Percentiles rank a stretch among this genome's conserved stretches.
These are phyloP conservation scores for Drosophila melanogaster DNA, from an alignment of 1,140 invertebrate genomes.

Conservation along the genomic window DNA sequence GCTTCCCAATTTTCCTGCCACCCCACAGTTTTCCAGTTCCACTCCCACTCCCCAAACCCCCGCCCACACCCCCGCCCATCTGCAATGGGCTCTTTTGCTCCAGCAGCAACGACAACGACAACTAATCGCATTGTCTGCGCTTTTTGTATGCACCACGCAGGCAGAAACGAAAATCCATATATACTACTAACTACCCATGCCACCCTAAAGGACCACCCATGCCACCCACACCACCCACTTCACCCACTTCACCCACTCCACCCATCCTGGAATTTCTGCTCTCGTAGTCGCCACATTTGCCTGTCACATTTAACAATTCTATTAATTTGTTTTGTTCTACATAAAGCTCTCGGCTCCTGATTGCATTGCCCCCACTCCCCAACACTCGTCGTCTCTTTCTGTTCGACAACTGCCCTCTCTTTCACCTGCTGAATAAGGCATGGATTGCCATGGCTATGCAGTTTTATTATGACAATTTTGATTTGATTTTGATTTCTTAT, in stretches of 20 bases:
- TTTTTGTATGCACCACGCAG: constrained; percentile 80
- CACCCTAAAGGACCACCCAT: constrained; percentile 1
- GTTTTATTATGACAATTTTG: constrained; percentile 81
- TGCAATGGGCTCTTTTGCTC: constrained; percentile 39
- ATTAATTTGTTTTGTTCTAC: constrained; percentile 82
- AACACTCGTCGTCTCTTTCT: not conserved
- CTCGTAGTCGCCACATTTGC: constrained; percentile 65
- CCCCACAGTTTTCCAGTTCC: constrained; percentile 12
- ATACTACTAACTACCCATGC: constrained; percentile 37
- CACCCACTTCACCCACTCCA: not conserved
- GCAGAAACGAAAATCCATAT: constrained; percentile 69
- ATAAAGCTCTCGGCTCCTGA: constrained; percentile 52
- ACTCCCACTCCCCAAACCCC: no score
- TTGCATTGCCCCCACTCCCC: constrained; percentile 16
- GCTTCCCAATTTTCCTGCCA: constrained; percentile 46
- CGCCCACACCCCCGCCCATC: not conserved
- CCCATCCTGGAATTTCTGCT: constrained; percentile 15
- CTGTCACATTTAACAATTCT: constrained; percentile 81
- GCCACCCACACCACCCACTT: not conserved
- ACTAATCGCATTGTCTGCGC: constrained; percentile 83
- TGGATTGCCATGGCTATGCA: constrained; percentile 46
- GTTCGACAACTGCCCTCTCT: constrained; percentile 6
- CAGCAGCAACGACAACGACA: constrained; percentile 67
- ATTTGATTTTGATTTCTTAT: constrained; percentile 81
- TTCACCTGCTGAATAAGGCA: constrained; percentile 64